Base-by-base conservation (phyloP, 2,797 vertebrate species). In the Craterocephalus amniculus region DNA sequence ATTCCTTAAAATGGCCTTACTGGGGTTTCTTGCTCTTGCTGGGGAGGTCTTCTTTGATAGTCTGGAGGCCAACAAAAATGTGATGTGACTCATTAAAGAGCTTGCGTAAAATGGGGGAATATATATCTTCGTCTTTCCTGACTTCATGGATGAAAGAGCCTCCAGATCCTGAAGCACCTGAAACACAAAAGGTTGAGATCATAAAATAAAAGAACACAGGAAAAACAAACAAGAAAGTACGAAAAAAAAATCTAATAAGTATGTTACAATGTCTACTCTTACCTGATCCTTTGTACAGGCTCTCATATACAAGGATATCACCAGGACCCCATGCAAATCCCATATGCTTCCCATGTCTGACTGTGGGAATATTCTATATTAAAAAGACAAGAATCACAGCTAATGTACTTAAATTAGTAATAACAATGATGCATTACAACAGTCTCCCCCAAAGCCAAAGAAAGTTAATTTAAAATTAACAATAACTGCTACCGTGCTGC, bases 81-180 rank as follows among this genome's bases (percentile, higher is more conserved):
- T 96, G 96, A 86, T 99, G 97, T 0, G 97, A 97, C 88, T 99
- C 98, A 13, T 97, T 99, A 89, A 98, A 99, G 76, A 99, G 96
- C 76, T 98, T 99, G 67, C 97, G 94, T 83, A 99, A 86, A 81
- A 97, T 95, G 0, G 96, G 96, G 16, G 96, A 98, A 87, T 96
- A 96, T 49, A 98, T 93, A 85, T 98, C 97, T 72, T 95, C 92
- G 62, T 99, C 97, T 76, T 94, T 96, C 62, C 94, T 93, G 63
- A 99, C 91, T 54, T 97, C 86, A 8, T 96, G 94, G 65, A 99
- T 90, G 31, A 80, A 74, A 0, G 95, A 80, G 32, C 20, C 79
- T 38, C 54, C 64, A 5, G 74, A 63, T 22, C 86, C 79, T 22
- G 27, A 67, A 14, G 27, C n/a, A 58, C 81, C 94, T 95, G 74